These are phyloP conservation scores for Centrocercus urophasianus DNA, from an alignment of 2,113 vertebrate genomes.

Conservation along the genomic window DNA sequence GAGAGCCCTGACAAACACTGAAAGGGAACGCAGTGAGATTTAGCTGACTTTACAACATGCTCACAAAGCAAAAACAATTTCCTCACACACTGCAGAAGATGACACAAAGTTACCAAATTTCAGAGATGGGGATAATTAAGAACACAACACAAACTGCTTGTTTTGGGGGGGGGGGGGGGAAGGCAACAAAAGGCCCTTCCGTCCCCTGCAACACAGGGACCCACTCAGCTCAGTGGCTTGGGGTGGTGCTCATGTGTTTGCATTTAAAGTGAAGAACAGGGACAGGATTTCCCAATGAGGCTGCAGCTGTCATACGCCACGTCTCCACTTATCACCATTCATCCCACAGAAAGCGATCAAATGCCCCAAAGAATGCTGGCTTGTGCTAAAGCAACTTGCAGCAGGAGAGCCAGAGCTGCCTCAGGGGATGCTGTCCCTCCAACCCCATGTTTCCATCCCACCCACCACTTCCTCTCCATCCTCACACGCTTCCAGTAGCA, in stretches of 20 bases:
- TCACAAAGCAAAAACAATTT: not conserved
- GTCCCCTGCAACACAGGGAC: not conserved
- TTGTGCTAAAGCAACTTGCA: not conserved
- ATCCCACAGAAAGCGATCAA: not conserved
- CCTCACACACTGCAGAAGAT: not conserved
- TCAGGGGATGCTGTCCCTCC: too few relatives aligned
- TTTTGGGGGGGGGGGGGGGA: not conserved
- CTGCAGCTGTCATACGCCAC: not conserved
- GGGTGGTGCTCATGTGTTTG: not conserved
- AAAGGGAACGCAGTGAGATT: not conserved
- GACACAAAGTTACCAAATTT: not conserved
- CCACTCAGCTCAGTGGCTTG: not conserved
- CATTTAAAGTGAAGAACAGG: not conserved
- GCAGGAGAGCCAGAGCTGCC: fast-evolving
- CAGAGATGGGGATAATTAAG: constrained; percentile 5
- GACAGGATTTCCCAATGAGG: not conserved
- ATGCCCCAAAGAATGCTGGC: fast-evolving
- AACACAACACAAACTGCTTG: not conserved
- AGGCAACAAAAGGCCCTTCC: constrained; percentile 24
- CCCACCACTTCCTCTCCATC: not conserved
- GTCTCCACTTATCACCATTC: not conserved
- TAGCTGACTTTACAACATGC: not conserved
- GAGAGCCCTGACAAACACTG: not conserved
- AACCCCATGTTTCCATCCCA: not conserved
- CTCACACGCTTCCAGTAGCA: fast-evolving